phyloP scores from a whole-genome alignment of 2,888 invertebrate species.

The Ephialtes manifestator region DNA sequence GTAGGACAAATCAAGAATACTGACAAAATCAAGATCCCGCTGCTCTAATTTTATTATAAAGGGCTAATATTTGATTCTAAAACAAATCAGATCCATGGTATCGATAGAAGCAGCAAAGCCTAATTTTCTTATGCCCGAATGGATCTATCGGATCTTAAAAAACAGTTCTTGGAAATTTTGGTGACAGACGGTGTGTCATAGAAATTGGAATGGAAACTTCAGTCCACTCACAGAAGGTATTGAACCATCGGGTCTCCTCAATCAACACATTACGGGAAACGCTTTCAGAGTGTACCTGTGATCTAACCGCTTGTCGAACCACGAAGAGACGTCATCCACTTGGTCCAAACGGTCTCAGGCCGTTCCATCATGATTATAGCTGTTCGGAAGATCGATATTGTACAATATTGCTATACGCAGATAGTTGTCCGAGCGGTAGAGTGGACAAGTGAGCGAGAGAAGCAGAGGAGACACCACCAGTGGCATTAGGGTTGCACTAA shows the following conservation, averaged over 20 bases:
- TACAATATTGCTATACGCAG: slow-evolving; percentile 26
- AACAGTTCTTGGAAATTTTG: background rate
- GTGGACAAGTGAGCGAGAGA: slow-evolving; percentile 23
- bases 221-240: background rate
- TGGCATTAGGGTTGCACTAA: slow-evolving; percentile 58
- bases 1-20: too few relatives aligned
- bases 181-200: background rate
- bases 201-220: background rate
- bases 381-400: slow-evolving; percentile 8
- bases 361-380: background rate
- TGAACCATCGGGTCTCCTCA: background rate
- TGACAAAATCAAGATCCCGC: too few relatives aligned
- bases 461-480: slow-evolving; percentile 17
- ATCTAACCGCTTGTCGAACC: background rate
- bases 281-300: background rate
- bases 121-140: background rate
- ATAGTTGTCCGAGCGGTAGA: background rate
- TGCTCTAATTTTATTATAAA: background rate
- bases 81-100: background rate
- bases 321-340: background rate
- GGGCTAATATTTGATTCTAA: background rate
- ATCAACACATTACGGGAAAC: background rate
- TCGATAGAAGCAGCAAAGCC: background rate
- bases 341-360: background rate
- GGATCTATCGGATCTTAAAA: background rate